phyloP scores from a whole-genome alignment of 2,797 vertebrate genomes.

The Gadopsis marmoratus region DNA sequence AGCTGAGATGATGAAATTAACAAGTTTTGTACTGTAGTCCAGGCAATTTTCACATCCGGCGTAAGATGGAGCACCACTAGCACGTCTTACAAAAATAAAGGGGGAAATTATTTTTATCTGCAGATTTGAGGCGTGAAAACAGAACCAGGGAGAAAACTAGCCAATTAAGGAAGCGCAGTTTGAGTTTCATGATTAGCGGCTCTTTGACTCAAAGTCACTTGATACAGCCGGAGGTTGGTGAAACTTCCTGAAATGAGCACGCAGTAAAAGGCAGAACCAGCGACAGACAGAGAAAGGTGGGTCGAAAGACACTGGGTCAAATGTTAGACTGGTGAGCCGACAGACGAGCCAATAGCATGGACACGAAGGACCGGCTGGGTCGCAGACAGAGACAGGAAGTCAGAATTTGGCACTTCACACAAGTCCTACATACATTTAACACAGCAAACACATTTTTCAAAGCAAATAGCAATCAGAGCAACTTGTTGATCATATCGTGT shows the following conservation, averaged over 20 bases:
- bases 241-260: constrained; percentile 69
- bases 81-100: constrained; percentile 31
- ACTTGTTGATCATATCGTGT: constrained; percentile 23
- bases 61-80: constrained; percentile 40
- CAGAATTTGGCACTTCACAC: background rate
- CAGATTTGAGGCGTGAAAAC: constrained; percentile 43
- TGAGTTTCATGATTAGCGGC: constrained; percentile 61
- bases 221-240: constrained; percentile 42
- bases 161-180: constrained; percentile 68
- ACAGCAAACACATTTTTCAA: constrained; percentile 14
- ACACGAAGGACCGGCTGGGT: constrained; percentile 2
- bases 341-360: constrained; percentile 20
- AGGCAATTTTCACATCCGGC: constrained; percentile 50
- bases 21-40: constrained; percentile 36
- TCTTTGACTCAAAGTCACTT: constrained; percentile 61
- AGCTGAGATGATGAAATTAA: constrained; percentile 51
- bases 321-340: constrained; percentile 43
- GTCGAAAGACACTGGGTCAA: constrained; percentile 61
- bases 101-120: constrained; percentile 54
- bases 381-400: constrained; percentile 43
- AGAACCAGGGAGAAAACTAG: constrained; percentile 36
- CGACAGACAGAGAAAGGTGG: constrained; percentile 50
- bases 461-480: background rate
- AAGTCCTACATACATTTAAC: background rate
- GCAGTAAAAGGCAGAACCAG: constrained; percentile 45